Base-by-base conservation (phyloP, 64 coral and sea anemone genomes). In the Pocillopora verrucosa region DNA sequence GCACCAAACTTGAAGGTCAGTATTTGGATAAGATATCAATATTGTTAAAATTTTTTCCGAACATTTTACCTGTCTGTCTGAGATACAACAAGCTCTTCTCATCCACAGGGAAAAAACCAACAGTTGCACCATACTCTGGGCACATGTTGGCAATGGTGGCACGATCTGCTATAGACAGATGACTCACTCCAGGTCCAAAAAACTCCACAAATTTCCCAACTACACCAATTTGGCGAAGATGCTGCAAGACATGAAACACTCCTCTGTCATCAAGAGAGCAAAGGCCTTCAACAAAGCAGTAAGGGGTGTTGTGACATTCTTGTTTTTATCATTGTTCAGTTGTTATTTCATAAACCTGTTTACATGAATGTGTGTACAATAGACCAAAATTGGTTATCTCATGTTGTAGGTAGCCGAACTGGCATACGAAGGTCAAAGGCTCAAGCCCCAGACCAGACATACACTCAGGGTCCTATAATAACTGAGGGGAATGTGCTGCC, bases 71-170 rank as follows among this genome's bases (percentile, higher is more conserved):
- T 75, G 96, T 98, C 34, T 98, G 96, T 78, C 90, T 84, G 15
- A 98, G 83, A 76, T 98, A 98, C 60, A 89, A 67, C 84, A 98
- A 88, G 25, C 93, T 98, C 79, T 87, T 98, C 11, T 93, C 93
- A 72, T 98, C 96, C 16, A 98, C 96, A 14, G 96, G 93, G 65
- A 98, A 98, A 65, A 93, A 98, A 3, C 96, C 96, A 51, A 98
- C 77, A 19, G 96, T 98, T 30, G 96, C 96, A 41, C 96, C 96
- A 89, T 98, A 98, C 88, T 98, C 96, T 0, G 96, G 96, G 82
- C 96, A 98, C 96, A 98, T 98, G 84, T 98, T 98, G 16, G 96
- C 91, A 22, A 98, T 98, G 2, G 96, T 98, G 63, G 96, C 96
- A 76, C 96, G 73, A 56, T 98, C 96, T n/a, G 96, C 96, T 58